These are phyloP conservation scores for Caenorhabditis virilis DNA, from an alignment of 2,888 invertebrate genomes.

Conservation along the genomic window DNA sequence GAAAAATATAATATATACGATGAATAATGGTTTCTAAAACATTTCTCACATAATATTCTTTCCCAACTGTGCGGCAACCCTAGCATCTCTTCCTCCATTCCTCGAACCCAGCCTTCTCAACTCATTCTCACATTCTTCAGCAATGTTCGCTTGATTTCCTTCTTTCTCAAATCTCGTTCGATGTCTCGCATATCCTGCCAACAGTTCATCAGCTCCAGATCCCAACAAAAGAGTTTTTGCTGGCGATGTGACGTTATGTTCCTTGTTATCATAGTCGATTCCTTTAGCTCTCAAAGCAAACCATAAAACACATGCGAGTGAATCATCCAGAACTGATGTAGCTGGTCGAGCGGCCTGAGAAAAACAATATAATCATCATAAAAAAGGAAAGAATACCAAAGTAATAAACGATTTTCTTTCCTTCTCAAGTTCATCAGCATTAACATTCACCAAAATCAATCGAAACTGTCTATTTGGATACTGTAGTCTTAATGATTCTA, in stretches of 20 bases:
- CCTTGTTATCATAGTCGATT: slow-evolving; percentile 24
- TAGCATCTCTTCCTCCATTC: slow-evolving; percentile 91
- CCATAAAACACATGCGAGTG: slow-evolving; percentile 88
- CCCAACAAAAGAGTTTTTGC: slow-evolving; percentile 77
- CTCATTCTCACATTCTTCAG: slow-evolving; percentile 77
- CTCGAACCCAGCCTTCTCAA: slow-evolving; percentile 84
- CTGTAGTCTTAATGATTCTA: slow-evolving; percentile 76
- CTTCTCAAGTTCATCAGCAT: slow-evolving; percentile 46
- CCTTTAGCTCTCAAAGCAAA: slow-evolving; percentile 85
- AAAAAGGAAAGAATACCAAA: slow-evolving; percentile 10
- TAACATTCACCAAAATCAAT: slow-evolving; percentile 62
- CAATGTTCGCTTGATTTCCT: slow-evolving; percentile 18
- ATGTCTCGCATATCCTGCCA: slow-evolving; percentile 91
- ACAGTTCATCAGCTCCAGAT: slow-evolving; percentile 94
- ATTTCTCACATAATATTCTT: slow-evolving; percentile 35
- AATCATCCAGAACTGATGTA: slow-evolving; percentile 89
- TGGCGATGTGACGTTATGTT: slow-evolving; percentile 12
- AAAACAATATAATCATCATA: slow-evolving; percentile 8
- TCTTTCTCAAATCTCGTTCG: slow-evolving; percentile 74
- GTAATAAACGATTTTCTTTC: slow-evolving; percentile 27
- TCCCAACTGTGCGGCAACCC: slow-evolving; percentile 86
- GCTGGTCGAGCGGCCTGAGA: slow-evolving; percentile 74
- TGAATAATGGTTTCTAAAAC: not conserved
- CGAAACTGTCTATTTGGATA: slow-evolving; percentile 77
- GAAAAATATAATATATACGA: slow-evolving; percentile 69